These are phyloP conservation scores for Lutraria rhynchaena DNA, from an alignment of 1,140 invertebrate species.

Conservation along the genomic window DNA sequence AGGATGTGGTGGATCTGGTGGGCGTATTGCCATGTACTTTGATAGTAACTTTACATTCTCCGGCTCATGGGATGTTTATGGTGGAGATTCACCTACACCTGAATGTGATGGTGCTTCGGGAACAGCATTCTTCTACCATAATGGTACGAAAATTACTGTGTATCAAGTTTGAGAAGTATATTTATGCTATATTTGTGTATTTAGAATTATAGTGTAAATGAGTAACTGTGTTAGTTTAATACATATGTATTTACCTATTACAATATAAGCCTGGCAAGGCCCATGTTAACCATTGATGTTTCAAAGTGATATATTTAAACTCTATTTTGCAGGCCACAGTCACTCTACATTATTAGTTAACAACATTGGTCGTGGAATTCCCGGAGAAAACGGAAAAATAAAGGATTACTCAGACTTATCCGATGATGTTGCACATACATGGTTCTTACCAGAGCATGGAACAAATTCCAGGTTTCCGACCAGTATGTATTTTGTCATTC, in stretches of 20 bases:
- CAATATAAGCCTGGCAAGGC: too few species aligned
- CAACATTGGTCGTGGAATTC: conserved; percentile 72
- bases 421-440: conserved; percentile 68
- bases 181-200: too few species aligned
- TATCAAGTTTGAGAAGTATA: too few species aligned
- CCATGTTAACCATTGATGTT: too few species aligned
- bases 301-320: too few species aligned
- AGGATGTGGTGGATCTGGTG: conserved; percentile 71
- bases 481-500: conserved; percentile 9
- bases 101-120: conserved; percentile 72
- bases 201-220: too few species aligned
- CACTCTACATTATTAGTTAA: conserved; percentile 73
- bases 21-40: conserved; percentile 73
- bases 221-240: too few species aligned
- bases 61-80: conserved; percentile 71
- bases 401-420: conserved; percentile 63
- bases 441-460: conserved; percentile 73
- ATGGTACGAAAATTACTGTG: conserved; percentile 64
- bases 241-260: too few species aligned
- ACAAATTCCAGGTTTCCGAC: conserved; percentile 55
- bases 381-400: conserved; percentile 61
- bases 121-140: conserved; percentile 74
- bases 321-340: conserved; percentile 64
- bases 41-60: conserved; percentile 71
- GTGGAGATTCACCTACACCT: conserved; percentile 62